Evolutionary conservation across 2,113 vertebrate species (phyloP).

Genomic region (Melanotaenia duboulayi): DNA sequence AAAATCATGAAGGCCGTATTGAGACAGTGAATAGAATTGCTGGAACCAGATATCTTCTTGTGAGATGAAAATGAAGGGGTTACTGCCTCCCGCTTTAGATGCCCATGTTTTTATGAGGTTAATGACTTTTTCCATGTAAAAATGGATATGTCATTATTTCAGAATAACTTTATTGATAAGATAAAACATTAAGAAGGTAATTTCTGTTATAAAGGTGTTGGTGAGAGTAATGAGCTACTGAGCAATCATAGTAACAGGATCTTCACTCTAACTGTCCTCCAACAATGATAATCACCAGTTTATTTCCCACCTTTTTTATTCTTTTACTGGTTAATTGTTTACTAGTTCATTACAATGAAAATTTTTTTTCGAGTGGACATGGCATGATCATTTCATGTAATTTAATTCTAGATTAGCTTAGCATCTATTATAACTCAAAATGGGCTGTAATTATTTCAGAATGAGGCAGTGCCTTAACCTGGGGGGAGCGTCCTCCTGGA

Average conservation of each 20-base stretch:
- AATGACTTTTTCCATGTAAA: constrained; percentile 34
- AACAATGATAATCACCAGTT: constrained; percentile 15
- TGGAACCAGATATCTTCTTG: constrained; percentile 25
- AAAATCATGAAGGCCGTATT: constrained; percentile 25
- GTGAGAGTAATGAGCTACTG: constrained; percentile 16
- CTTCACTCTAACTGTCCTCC: constrained; percentile 4
- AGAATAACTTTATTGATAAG: constrained; percentile 38
- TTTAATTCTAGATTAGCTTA: too few relatives aligned
- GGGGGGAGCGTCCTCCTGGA: too few relatives aligned
- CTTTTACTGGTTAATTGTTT: too few relatives aligned
- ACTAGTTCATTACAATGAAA: too few relatives aligned
- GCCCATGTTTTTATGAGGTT: constrained; percentile 43
- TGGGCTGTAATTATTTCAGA: too few relatives aligned
- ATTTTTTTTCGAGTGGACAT: too few relatives aligned
- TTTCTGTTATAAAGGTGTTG: constrained; percentile 36
- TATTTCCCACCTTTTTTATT: not conserved
- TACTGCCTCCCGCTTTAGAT: constrained; percentile 11
- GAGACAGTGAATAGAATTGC: constrained; percentile 36
- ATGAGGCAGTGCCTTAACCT: too few relatives aligned
- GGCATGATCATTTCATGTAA: too few relatives aligned
- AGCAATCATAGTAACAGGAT: constrained; percentile 20
- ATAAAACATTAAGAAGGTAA: constrained; percentile 20
- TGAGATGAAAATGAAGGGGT: constrained; percentile 48
- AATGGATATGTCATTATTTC: constrained; percentile 19
- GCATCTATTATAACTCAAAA: too few relatives aligned